These are phyloP conservation scores for Drosophila algonquin DNA, from an alignment of 2,888 invertebrate genomes.

Conservation along the genomic window DNA sequence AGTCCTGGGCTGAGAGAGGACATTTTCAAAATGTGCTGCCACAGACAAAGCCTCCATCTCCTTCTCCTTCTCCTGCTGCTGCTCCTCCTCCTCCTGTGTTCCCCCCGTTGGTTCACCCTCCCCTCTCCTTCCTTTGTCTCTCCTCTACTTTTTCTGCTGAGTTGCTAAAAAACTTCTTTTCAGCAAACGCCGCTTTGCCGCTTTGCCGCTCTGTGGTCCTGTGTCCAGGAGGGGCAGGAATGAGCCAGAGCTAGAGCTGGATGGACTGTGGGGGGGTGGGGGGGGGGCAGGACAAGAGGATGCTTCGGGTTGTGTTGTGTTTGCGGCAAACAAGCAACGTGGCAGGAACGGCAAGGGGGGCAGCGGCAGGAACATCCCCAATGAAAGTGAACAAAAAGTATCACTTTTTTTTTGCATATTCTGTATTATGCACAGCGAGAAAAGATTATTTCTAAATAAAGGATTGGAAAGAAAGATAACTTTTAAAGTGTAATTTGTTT, in stretches of 20 bases:
- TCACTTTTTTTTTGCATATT: conserved; percentile 63
- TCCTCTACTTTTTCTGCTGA: conserved; percentile 69
- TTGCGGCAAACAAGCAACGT: conserved; percentile 68
- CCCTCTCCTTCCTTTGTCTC: conserved; percentile 51
- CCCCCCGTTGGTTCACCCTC: neutral
- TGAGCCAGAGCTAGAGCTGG: neutral
- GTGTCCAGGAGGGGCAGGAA: neutral
- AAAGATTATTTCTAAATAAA: too few relatives aligned
- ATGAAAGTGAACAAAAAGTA: conserved; percentile 71
- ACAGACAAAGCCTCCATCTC: conserved; percentile 51
- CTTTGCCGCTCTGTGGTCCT: conserved; percentile 54
- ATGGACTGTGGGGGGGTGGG: neutral
- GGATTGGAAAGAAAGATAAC: too few relatives aligned
- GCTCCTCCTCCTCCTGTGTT: too few relatives aligned
- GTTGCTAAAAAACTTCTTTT: conserved; percentile 80
- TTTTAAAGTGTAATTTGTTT: too few relatives aligned
- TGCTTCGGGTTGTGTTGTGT: conserved; percentile 53
- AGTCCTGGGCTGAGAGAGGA: conserved; percentile 33
- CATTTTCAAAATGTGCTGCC: conserved; percentile 69
- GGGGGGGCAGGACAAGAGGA: conserved; percentile 4
- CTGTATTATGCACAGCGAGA: neutral
- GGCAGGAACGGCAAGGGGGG: conserved; percentile 14
- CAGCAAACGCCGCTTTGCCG: conserved; percentile 67
- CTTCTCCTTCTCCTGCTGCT: too few relatives aligned
- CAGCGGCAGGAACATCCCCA: conserved; percentile 40